Evolutionary conservation across 2,888 invertebrate genomes (phyloP), one percentile per base, ranked within the genome.

Genomic region (Eurois occulta): DNA sequence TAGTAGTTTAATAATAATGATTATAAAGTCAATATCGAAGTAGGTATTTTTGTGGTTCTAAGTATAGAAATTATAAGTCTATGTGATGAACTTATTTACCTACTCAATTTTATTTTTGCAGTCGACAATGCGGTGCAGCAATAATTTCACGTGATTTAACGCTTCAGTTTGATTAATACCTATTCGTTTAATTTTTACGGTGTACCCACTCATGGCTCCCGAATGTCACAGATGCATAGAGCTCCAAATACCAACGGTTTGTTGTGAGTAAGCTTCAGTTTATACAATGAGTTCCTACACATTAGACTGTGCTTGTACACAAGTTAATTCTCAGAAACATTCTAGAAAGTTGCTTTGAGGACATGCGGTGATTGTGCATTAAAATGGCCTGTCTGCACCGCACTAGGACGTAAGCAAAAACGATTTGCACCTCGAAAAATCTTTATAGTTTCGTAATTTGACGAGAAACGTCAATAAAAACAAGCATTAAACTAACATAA

Each of bases 331-430:
- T 77, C 69, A 74, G 86, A 86, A 84, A 76, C 85, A 83, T 91
- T 93, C 91, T 93, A 93, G 94, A 94, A 94, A 93, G 93, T 93
- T 88, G 88, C 81, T 78, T 86, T 84, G 89, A 88, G 86, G 87
- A 90, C 90, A 83, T 84, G 84, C 84, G 72, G 72, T 77, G 84
- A 84, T 85, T 85, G 77, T 85, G 77, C 79, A 80, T 80, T 78
- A 65, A 84, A 83, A 74, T 74, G 66, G 77, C 55, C 67, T 38
- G 58, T 46, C 65, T 72, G 60, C 41, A 70, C 67, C 72, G 73
- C 73, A 78, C 72, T 81, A 77, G 75, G 69, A 81, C 65, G 74
- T 65, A 72, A 74, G 67, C 67, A 75, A 77, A 74, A 78, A 80
- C 72, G 64, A 75, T 72, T 75, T 81, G 76, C 77, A 81, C 48